Evolutionary conservation across 2,797 vertebrate species (phyloP).

Genomic region (Paratrypauchen microcephalus): DNA sequence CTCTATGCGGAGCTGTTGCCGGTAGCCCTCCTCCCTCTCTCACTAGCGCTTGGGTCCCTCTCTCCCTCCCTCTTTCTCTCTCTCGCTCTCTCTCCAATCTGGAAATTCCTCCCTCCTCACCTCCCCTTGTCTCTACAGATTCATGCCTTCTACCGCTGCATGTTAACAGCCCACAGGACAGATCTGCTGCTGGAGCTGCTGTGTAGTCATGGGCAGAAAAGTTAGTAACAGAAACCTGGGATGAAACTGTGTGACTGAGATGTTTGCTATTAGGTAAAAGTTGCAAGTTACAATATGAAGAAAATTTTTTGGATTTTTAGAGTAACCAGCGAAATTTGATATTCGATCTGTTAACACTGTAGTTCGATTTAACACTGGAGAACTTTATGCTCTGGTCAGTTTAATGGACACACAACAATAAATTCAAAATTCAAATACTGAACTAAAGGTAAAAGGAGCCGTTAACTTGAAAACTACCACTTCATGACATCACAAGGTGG

Average conservation of each 20-base stretch:
- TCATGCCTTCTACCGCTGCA: slow-evolving; percentile 63
- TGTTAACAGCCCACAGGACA: slow-evolving; percentile 74
- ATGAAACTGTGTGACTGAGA: background rate
- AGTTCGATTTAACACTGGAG: too few species aligned
- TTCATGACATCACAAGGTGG: too few species aligned
- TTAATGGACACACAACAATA: too few species aligned
- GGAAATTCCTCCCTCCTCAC: slow-evolving; percentile 62
- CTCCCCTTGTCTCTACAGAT: slow-evolving; percentile 57
- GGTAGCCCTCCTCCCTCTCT: slow-evolving; percentile 45
- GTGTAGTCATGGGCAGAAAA: slow-evolving; percentile 24
- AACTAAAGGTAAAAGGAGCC: too few species aligned
- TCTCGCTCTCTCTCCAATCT: slow-evolving; percentile 13
- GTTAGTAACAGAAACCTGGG: slow-evolving; percentile 16
- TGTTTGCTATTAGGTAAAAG: background rate
- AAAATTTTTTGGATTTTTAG: too few species aligned
- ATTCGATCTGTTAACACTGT: too few species aligned
- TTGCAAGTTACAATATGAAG: too few species aligned
- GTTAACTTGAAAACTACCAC: too few species aligned
- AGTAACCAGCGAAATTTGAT: too few species aligned
- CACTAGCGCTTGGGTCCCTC: slow-evolving; percentile 22
- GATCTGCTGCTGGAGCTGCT: slow-evolving; percentile 67
- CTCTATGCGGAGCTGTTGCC: slow-evolving; percentile 59
- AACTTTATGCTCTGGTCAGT: too few species aligned
- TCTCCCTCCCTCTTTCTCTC: slow-evolving; percentile 16
- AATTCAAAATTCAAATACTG: too few species aligned